A percentile compares a stretch with the other conserved stretches of the same genome.
These are phyloP conservation scores for Scelioninae gen. 1 DNA, from an alignment of 2,888 invertebrate species.

Conservation along the genomic window DNA sequence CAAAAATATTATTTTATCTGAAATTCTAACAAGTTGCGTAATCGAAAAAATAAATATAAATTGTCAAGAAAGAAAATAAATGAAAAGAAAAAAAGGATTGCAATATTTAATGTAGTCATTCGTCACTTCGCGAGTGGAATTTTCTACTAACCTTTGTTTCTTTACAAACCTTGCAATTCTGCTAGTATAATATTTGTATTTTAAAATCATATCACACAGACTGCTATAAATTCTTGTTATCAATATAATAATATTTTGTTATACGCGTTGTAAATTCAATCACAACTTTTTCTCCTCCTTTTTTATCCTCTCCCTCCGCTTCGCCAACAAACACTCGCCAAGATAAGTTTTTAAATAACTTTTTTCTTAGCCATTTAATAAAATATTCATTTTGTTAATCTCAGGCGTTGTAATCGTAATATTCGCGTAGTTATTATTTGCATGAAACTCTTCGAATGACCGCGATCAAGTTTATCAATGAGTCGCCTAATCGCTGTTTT, in stretches of 20 bases:
- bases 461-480: slow-evolving; percentile 66
- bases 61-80: slow-evolving; percentile 36
- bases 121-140: slow-evolving; percentile 59
- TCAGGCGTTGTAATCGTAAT: slow-evolving; percentile 37
- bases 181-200: slow-evolving; percentile 69
- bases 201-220: slow-evolving; percentile 65
- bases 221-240: slow-evolving; percentile 62
- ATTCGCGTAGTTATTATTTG: slow-evolving; percentile 47
- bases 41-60: slow-evolving; percentile 58
- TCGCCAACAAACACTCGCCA: slow-evolving; percentile 47
- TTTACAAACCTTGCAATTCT: slow-evolving; percentile 62
- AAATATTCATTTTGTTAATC: slow-evolving; percentile 53
- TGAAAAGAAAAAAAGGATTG: slow-evolving; percentile 35
- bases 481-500: slow-evolving; percentile 62
- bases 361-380: slow-evolving; percentile 34
- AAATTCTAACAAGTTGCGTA: slow-evolving; percentile 38
- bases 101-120: slow-evolving; percentile 54
- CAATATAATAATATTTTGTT: slow-evolving; percentile 71
- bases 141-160: slow-evolving; percentile 70
- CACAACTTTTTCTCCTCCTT: slow-evolving; percentile 31
- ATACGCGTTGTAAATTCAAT: slow-evolving; percentile 63
- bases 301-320: no score
- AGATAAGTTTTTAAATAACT: slow-evolving; percentile 54
- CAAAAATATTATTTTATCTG: slow-evolving; percentile 41
- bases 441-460: slow-evolving; percentile 56